These are phyloP conservation scores for Eustalomyia histrio DNA, from an alignment of 2,888 invertebrate species.

Conservation along the genomic window DNA sequence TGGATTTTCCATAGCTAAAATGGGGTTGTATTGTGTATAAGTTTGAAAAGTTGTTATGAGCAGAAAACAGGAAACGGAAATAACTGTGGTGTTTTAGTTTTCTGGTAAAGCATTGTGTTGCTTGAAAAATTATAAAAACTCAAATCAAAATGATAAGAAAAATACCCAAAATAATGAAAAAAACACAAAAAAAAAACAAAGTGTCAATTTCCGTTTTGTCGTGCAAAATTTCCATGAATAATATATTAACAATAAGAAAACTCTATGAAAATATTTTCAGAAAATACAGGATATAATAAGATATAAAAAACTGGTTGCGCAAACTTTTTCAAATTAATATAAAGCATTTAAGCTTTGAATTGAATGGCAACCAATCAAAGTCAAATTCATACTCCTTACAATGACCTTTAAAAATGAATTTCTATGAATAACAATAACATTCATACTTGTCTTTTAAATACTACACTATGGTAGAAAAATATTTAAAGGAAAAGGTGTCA, in stretches of 20 bases:
- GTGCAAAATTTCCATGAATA: constrained; percentile 58
- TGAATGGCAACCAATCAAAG: constrained; percentile 41
- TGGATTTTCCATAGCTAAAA: constrained; percentile 10
- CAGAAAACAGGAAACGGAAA: constrained; percentile 61
- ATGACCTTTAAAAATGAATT: too few relatives aligned
- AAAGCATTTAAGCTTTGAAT: constrained; percentile 5
- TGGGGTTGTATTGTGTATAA: constrained; percentile 5
- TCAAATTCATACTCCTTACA: constrained; percentile 18
- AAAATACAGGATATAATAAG: neutral
- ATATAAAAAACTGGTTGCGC: neutral
- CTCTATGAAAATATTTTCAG: constrained; percentile 31
- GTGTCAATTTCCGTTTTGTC: constrained; percentile 54
- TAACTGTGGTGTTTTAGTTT: constrained; percentile 44
- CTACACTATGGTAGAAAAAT: too few relatives aligned
- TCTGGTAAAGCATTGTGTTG: constrained; percentile 36
- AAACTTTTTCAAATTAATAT: neutral
- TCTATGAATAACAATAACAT: too few relatives aligned
- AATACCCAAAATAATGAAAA: constrained; percentile 10
- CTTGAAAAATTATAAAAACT: constrained; percentile 46
- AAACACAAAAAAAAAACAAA: constrained; percentile 26
- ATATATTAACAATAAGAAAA: constrained; percentile 46
- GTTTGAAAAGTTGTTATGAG: constrained; percentile 49
- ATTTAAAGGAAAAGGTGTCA: too few relatives aligned
- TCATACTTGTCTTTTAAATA: too few relatives aligned
- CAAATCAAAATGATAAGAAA: constrained; percentile 8